Conservation (phyloP, 2,113 vertebrate genomes). For the Donacobius atricapilla region DNA sequence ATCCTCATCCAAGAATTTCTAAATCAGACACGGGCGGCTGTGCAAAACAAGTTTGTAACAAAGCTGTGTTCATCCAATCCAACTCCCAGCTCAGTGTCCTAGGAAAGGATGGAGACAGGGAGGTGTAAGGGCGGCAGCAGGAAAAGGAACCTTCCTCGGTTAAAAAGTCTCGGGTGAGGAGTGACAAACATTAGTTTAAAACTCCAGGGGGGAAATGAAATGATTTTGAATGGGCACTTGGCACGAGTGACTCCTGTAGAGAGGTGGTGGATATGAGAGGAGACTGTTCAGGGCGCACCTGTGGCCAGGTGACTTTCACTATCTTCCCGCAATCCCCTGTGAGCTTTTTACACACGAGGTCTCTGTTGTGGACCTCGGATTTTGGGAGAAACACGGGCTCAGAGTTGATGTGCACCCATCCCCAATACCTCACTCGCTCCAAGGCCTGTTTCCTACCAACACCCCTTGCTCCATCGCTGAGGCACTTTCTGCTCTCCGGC, state of each 20-base stretch:
- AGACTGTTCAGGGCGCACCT: background rate
- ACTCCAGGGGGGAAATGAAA: fast-evolving
- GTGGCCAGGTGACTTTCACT: background rate
- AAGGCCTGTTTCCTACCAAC: background rate
- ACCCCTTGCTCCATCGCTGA: background rate
- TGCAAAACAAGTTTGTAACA: fast-evolving
- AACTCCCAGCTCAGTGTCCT: fast-evolving
- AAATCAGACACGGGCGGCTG: fast-evolving
- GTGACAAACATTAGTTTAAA: background rate
- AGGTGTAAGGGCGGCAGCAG: fast-evolving
- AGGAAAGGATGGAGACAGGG: fast-evolving
- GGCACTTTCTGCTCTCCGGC: fast-evolving
- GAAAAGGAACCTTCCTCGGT: fast-evolving
- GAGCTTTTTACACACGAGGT: background rate
- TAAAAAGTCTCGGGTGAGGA: background rate
- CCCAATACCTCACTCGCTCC: fast-evolving
- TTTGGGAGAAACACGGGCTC: background rate
- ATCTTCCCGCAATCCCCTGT: fast-evolving
- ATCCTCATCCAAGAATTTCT: fast-evolving
- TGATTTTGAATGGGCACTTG: fast-evolving
- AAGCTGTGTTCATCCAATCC: fast-evolving
- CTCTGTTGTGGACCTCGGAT: fast-evolving
- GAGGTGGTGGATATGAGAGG: background rate
- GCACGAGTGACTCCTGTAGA: fast-evolving
- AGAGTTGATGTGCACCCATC: fast-evolving